These are phyloP conservation scores for Polypedilum pembai DNA, from an alignment of 1,140 invertebrate genomes.

Conservation along the genomic window DNA sequence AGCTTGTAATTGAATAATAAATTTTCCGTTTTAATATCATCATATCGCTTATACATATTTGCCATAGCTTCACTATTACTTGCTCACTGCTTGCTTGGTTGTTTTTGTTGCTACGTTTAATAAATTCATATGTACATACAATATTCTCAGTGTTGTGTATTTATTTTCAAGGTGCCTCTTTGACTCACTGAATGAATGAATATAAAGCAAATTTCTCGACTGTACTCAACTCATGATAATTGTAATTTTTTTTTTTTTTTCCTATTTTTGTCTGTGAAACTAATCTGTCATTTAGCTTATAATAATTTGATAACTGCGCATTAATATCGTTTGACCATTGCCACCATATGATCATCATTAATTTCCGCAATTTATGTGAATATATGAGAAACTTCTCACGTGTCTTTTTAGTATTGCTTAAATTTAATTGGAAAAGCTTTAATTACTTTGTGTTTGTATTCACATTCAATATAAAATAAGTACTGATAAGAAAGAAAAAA, in stretches of 20 bases:
- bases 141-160: no score
- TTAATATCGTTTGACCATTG: neutral
- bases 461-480: no score
- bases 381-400: no score
- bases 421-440: no score
- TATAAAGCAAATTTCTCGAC: neutral
- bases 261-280: neutral
- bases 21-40: slow-evolving; percentile 14
- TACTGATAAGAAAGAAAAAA: no score
- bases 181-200: neutral
- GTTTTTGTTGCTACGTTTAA: neutral
- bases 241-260: slow-evolving; percentile 9
- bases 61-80: no score
- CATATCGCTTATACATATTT: neutral
- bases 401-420: no score
- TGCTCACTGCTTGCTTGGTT: no score
- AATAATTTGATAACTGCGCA: neutral
- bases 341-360: no score
- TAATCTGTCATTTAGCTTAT: slow-evolving; percentile 11
- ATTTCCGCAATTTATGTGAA: no score
- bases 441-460: no score
- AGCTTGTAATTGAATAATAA: slow-evolving; percentile 19
- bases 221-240: neutral
- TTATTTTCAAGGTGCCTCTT: slow-evolving; percentile 16
- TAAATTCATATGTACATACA: neutral